Evolutionary conservation across 2,113 vertebrate genomes (phyloP), one percentile per base, ranked within the genome.

Genomic region (Macaca nemestrina): DNA sequence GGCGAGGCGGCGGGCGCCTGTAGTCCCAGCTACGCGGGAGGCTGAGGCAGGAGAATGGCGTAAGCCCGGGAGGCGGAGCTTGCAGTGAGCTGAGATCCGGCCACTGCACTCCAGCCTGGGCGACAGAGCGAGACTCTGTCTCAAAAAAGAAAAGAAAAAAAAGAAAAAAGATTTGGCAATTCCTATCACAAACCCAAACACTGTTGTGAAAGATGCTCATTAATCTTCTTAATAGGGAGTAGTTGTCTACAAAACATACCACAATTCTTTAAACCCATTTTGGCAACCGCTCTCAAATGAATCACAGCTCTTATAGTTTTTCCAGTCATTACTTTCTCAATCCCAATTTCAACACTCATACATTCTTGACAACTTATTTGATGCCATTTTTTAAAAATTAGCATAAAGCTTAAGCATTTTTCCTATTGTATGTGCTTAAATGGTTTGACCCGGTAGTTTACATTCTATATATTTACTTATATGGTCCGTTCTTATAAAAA

Each of bases 361-460:
- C 14, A 96, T 93, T 93, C 94, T 80, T 93, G 50, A 91, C 72
- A 97, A 84, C 5, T n/a, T 50, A 75, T 57, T 94, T 95, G 27
- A 88, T 81, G 55, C 3, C 14, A 67, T 72, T 35, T 55, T 96
- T 95, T 57, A 4, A 25, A 91, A 94, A 67, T 87, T 88, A 93
- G 43, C 48, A 84, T 89, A 87, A 90, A 70, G 68, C 5, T 59
- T 88, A 96, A 76, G 55, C 11, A 87, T 55, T 20, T 20, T 55
- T 55, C 2, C 18, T 55, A 5, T 61, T 76, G 8, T 52, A 67
- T 70, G 12, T 84, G 40, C n/a, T 88, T 64, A 30, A 93, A 93
- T 17, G 35, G n/a, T 76, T 90, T 95, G 87, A 20, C 6, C 17
- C 17, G 87, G 12, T 27, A 43, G 83, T n/a, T 43, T 25, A 38